phyloP scores from a whole-genome alignment of 1,140 invertebrate species.

The Apis laboriosa region DNA sequence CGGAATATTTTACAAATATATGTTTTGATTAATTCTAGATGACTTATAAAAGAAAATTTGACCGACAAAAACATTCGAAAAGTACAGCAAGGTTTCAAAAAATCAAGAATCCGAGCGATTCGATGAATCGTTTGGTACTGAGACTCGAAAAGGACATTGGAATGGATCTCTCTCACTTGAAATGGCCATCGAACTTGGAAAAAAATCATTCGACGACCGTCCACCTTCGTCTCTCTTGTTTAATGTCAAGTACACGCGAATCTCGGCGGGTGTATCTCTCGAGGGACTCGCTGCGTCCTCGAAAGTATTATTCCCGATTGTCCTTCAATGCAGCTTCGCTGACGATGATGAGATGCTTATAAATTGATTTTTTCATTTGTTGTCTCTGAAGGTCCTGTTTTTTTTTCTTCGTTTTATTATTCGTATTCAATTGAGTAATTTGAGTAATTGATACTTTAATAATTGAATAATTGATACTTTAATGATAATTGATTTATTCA shows the following conservation, averaged over 20 bases:
- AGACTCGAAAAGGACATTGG: background rate
- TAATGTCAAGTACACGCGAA: slow-evolving; percentile 59
- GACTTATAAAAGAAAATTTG: too few species aligned
- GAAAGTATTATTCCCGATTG: slow-evolving; percentile 57
- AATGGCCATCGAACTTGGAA: slow-evolving; percentile 29
- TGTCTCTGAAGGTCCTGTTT: too few species aligned
- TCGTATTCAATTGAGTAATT: background rate
- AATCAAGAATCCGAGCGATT: slow-evolving; percentile 3
- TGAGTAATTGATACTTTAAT: too few species aligned
- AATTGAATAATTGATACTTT: too few species aligned
- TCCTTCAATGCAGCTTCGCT: slow-evolving; percentile 47
- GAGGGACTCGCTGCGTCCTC: slow-evolving; percentile 43
- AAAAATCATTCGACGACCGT: slow-evolving; percentile 37
- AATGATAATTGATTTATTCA: too few species aligned
- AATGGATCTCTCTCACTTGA: slow-evolving; percentile 31
- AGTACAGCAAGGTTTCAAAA: too few species aligned
- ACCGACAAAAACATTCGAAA: background rate
- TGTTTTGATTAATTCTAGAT: too few species aligned
- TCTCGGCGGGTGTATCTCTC: slow-evolving; percentile 43
- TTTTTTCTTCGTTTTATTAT: background rate
- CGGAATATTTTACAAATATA: too few species aligned
- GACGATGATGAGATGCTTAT: slow-evolving; percentile 44
- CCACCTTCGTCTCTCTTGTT: slow-evolving; percentile 14
- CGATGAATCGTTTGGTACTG: slow-evolving; percentile 47
- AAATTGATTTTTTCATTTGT: background rate